These are phyloP conservation scores for Rhabditoides inermis DNA, from an alignment of 2,888 invertebrate species.

Conservation along the genomic window DNA sequence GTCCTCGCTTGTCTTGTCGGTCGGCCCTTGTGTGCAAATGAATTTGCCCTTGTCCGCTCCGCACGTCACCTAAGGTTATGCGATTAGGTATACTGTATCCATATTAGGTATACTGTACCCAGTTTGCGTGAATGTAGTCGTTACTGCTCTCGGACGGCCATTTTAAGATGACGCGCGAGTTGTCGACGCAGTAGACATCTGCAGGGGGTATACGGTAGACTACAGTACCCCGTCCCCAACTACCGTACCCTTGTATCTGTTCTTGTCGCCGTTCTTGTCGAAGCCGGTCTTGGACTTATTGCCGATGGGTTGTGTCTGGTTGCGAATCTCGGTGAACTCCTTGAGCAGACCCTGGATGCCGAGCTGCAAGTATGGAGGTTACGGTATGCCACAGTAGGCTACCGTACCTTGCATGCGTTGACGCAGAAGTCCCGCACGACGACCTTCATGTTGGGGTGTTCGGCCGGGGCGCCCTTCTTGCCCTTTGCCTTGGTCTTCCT, in stretches of 20 bases:
- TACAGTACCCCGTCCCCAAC: no score
- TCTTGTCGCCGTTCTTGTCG: conserved; percentile 17
- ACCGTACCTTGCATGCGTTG: conserved; percentile 2
- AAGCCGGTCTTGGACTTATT: conserved; percentile 11
- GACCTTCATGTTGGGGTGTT: no score
- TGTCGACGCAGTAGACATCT: conserved; percentile 26
- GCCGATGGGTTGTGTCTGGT: conserved; percentile 6
- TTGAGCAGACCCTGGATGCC: conserved; percentile 6
- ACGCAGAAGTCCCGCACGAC: no score
- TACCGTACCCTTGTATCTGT: conserved; percentile 25
- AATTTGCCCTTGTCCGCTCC: conserved; percentile 7
- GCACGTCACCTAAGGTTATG: no score
- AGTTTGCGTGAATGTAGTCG: conserved; percentile 30
- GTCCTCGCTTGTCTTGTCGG: conserved; percentile 16
- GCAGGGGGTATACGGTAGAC: no score
- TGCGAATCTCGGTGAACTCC: conserved; percentile 5
- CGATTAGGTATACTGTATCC: no score
- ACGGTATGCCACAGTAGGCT: no score
- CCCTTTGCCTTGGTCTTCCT: no score
- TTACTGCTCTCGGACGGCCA: no score
- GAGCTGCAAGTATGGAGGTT: no score
- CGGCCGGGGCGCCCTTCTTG: no score
- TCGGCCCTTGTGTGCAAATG: conserved; percentile 21
- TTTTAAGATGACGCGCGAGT: conserved; percentile 15
- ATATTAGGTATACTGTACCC: no score